Evolutionary conservation across 2,797 vertebrate genomes (phyloP), one percentile per base, ranked within the genome.

Genomic region (Lophura swinhoii): DNA sequence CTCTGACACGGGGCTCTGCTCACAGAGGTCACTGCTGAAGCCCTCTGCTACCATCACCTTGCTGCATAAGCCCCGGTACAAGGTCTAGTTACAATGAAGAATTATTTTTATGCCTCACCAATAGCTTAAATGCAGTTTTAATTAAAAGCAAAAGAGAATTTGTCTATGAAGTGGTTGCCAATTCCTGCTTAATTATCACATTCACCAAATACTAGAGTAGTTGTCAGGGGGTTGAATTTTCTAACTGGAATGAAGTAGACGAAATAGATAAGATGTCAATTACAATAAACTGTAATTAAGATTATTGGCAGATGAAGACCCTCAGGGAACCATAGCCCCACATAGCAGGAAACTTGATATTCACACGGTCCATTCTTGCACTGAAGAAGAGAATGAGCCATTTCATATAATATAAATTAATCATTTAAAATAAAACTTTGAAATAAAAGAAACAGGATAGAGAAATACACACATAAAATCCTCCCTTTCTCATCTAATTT

Each of bases 231-330:
- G 88, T 84, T 84, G 70, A 80, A 77, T 95, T 93, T 94, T 72
- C 31, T 84, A 86, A 93, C 73, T 87, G 83, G 69, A 89, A 96
- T 75, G 71, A 88, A 88, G 53, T 59, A 88, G 71, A 90, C 26
- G 39, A 88, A 91, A 84, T 70, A 87, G 95, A 96, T 96, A 90
- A 94, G 51, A 88, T 84, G 67, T 87, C 83, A 95, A 92, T 95
- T 96, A 92, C 31, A 85, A 78, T 69, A 77, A 94, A 88, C 29
- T 86, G 53, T 64, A 94, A 88, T 95, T 96, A 95, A 94, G 83
- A 90, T 95, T 93, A 95, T 80, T 94, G 93, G 89, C 86, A 94
- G 90, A 93, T 86, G 86, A 94, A 95, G 87, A 69, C 78, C 95
- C 64, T 92, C 1, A 0, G 91, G 91, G 79, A 92, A 77, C 33